Evolutionary conservation across 2,113 vertebrate species (phyloP), one percentile per base, ranked within the genome.

Genomic region (Larimichthys polyactis): DNA sequence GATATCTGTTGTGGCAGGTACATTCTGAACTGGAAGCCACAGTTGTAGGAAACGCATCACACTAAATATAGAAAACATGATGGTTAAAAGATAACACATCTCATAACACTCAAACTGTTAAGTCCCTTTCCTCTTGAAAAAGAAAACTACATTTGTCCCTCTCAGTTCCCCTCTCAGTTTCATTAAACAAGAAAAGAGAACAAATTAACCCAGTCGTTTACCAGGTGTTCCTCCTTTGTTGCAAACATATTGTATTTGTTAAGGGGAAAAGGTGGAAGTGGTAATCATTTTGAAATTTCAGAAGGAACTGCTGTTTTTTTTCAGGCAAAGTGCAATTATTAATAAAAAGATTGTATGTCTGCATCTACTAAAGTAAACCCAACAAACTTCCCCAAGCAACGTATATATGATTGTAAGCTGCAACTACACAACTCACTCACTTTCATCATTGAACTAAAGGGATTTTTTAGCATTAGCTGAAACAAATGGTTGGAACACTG

Each of bases 31-130:
- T 32, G 7, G 0, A 62, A 73, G 5, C 22, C 14, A 44, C 49
- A 78, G 14, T 11, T 5, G 60, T 0, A 60, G 48, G 40, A 57
- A 83, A 49, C 2, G 4, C 15, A 24, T 22, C 14, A 9, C 51
- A 22, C 54, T 58, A 62, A 57, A 65, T 75, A 57, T 70, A 79
- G 72, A 58, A 71, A 66, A 46, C 0, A 15, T 62, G 80, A 58
- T 54, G 58, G 0, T 55, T 49, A 19, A 65, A 66, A 43, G 75
- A 82, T 76, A 57, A 48, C 3, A 17, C 22, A 22, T 14, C 1
- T 46, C 10, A 16, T 0, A 49, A 14, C 54, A 40, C 11, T 52
- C 22, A 62, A 3, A 69, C 11, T 75, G n/a, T 27, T 17, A 4
- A 46, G 43, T 4, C 2, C 9, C 9, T 57, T 14, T 44, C 19